Percentiles rank a stretch among this genome's conserved stretches.
Evolutionary conservation across 2,113 vertebrate species (phyloP).

Genomic region (Hyaena hyaena): DNA sequence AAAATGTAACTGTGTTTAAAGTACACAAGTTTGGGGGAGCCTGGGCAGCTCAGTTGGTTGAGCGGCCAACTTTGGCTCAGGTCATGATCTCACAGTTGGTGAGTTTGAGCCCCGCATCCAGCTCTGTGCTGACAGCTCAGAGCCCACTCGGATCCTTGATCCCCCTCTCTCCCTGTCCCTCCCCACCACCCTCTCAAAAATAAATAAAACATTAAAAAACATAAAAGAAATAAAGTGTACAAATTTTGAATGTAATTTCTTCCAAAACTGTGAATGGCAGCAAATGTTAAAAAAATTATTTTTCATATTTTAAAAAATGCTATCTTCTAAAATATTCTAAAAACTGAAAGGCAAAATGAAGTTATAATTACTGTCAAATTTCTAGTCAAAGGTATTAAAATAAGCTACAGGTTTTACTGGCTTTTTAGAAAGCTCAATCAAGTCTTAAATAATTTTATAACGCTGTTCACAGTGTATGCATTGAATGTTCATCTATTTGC

Average conservation of each 20-base stretch:
- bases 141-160: too few species aligned
- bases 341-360: conserved; percentile 2
- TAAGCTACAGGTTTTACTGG: background rate
- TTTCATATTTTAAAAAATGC: background rate
- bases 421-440: background rate
- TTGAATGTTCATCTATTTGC: background rate
- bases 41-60: too few species aligned
- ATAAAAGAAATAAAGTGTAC: background rate
- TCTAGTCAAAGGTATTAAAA: background rate
- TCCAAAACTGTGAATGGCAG: background rate
- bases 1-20: background rate
- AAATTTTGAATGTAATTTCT: conserved; percentile 13
- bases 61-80: too few species aligned
- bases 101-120: too few species aligned
- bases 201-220: too few species aligned
- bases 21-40: too few species aligned
- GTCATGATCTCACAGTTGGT: too few species aligned
- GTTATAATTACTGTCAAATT: background rate
- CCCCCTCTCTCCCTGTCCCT: too few species aligned
- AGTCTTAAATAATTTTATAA: background rate
- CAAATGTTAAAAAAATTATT: background rate
- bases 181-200: too few species aligned
- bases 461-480: background rate
- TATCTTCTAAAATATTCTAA: background rate
- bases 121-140: too few species aligned